These are phyloP conservation scores for Ischnus inquisitorius DNA, from an alignment of 2,888 invertebrate species.

Conservation along the genomic window DNA sequence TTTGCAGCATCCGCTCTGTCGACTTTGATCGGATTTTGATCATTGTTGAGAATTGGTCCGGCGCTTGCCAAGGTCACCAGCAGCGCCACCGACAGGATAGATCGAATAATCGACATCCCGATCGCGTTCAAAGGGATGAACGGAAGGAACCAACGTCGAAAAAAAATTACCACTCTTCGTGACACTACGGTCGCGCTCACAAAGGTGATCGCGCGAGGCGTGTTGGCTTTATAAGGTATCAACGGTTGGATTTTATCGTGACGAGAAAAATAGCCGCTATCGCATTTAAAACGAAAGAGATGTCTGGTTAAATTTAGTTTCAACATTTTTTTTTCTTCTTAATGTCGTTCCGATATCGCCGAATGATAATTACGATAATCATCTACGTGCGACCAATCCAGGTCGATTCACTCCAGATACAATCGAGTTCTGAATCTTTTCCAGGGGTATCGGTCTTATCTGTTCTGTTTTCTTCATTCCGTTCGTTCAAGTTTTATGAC, in stretches of 20 bases:
- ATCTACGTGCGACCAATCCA: neutral
- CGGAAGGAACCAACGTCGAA: neutral
- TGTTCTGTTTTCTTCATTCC: neutral
- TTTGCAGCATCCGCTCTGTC: conserved; percentile 8
- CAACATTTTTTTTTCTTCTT: conserved; percentile 35
- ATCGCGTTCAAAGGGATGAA: neutral
- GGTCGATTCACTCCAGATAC: conserved; percentile 20
- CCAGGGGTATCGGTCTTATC: conserved; percentile 2
- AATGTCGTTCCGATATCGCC: conserved; percentile 25
- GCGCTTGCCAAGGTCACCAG: conserved; percentile 43
- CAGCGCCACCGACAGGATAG: conserved; percentile 33
- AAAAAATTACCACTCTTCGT: neutral
- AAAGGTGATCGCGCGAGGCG: conserved; percentile 54
- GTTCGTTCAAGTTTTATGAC: neutral
- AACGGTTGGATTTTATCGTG: conserved; percentile 61
- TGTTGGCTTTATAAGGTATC: conserved; percentile 71
- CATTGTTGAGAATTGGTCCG: conserved; percentile 22
- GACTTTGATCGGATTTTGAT: neutral
- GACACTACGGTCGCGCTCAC: conserved; percentile 38
- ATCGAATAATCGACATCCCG: conserved; percentile 41
- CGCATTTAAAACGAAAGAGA: neutral
- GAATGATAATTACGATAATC: conserved; percentile 56
- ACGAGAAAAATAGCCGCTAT: conserved; percentile 42
- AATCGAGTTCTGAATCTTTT: neutral
- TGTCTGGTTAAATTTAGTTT: conserved; percentile 51